Base-by-base conservation (phyloP, 2,797 vertebrate genomes). In the Phoxinus dragarum region DNA sequence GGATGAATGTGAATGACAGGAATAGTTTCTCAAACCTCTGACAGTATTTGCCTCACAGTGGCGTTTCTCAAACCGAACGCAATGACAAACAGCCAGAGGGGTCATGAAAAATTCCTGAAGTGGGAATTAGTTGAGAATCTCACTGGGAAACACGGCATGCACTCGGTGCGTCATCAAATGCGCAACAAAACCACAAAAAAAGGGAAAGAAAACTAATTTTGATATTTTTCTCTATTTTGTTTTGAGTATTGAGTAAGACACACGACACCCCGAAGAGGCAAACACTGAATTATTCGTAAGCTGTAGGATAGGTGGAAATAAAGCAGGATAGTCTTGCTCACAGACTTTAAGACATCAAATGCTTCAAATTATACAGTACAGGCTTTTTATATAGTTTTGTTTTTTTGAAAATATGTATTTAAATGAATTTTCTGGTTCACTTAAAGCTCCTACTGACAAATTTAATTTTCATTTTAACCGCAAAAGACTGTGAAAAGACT, bases 1-100 rank as follows among this genome's bases (percentile, higher is more conserved):
- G 40, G 69, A 44, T 72, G 40, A 44, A 21, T 3, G 77, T 66
- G 40, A 66, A 66, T 7, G 59, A 34, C 17, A 34, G 40, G 42
- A 47, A 36, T 80, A 8, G 23, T 80, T 66, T 66, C 77, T 66
- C 42, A 64, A 80, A 27, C 17, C 40, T 61, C 38, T 17, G 76
- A 78, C 56, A 64, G n/a, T 80, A n/a, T 66, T 80, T 73, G 54
- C 69, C 69, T 66, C 44, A 36, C 40, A 83, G 54, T 21, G 11
- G n/a, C 23, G 10, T 21, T 64, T 82, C 66, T 17, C n/a, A 42
- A 73, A 44, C 38, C 52, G 34, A 72, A 47, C 10, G 12, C 17
- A 10, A 61, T 71, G 49, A 59, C 38, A 61, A 34, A 42, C 27
- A 52, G 82, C 59, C 34, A 27, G 59, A 67, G 59, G 59, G 16